Conservation (phyloP, 2,797 vertebrate genomes). For the Chanos chanos region DNA sequence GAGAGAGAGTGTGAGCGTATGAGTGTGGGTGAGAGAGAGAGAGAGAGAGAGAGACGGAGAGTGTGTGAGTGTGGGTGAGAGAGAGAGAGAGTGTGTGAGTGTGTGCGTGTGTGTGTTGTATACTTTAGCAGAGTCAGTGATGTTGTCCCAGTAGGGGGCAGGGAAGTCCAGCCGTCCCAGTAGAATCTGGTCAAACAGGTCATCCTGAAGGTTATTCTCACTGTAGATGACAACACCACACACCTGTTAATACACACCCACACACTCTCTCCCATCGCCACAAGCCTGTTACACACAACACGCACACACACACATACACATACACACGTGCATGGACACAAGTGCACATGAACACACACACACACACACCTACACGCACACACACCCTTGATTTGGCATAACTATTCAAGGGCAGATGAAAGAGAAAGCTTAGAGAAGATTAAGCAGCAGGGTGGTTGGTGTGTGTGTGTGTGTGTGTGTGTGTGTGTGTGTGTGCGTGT, state of each 20-base stretch:
- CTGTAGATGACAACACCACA: constrained; percentile 57
- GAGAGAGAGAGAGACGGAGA: neutral
- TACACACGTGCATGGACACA: neutral
- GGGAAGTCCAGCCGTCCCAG: constrained; percentile 89
- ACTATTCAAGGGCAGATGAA: neutral
- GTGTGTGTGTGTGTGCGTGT: neutral
- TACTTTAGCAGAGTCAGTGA: constrained; percentile 91
- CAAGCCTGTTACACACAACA: no score
- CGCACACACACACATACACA: neutral
- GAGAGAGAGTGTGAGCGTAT: constrained; percentile 3
- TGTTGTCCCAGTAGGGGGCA: constrained; percentile 96
- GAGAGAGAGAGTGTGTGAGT: neutral
- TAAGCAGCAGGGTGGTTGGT: neutral
- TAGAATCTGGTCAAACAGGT: constrained; percentile 96
- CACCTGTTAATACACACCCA: neutral
- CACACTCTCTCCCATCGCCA: no score
- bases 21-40: neutral
- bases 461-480: neutral
- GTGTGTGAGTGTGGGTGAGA: neutral
- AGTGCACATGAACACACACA: neutral
- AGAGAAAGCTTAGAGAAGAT: neutral
- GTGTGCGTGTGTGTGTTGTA: neutral
- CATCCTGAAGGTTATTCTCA: constrained; percentile 93
- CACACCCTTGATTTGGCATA: neutral
- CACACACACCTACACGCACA: neutral